These are phyloP conservation scores for Tarsius wallacei DNA, from an alignment of 2,797 vertebrate species.

Conservation along the genomic window DNA sequence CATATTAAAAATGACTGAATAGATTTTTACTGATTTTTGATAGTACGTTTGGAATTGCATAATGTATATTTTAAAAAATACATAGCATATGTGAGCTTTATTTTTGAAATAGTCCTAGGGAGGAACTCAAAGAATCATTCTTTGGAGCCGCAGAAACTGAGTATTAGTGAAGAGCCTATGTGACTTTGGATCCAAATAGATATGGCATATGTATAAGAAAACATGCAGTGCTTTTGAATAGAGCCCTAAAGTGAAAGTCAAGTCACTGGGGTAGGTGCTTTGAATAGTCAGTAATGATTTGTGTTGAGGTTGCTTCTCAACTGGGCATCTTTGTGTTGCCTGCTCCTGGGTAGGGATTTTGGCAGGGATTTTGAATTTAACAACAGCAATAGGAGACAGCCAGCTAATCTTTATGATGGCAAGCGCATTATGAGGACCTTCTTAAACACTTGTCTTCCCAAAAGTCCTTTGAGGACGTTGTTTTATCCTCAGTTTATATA, in stretches of 20 bases:
- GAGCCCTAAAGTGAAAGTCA: background rate
- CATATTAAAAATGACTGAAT: background rate
- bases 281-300: slow-evolving; percentile 58
- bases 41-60: background rate
- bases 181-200: background rate
- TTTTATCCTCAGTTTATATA: slow-evolving; percentile 19
- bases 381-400: background rate
- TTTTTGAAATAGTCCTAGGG: background rate
- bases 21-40: slow-evolving; percentile 1
- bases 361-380: slow-evolving; percentile 53
- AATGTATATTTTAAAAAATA: background rate
- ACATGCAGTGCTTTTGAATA: background rate
- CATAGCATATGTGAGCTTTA: slow-evolving; percentile 1
- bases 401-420: slow-evolving; percentile 40
- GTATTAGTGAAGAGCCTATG: background rate
- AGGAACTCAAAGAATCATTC: background rate
- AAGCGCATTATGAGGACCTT: background rate
- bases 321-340: background rate
- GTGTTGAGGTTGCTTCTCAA: background rate
- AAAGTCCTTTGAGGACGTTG: background rate
- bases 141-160: background rate
- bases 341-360: background rate
- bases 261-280: background rate
- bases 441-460: background rate
- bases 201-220: background rate